These are phyloP conservation scores for Bhutanitis thaidina DNA, from an alignment of 2,888 invertebrate species.

Conservation along the genomic window DNA sequence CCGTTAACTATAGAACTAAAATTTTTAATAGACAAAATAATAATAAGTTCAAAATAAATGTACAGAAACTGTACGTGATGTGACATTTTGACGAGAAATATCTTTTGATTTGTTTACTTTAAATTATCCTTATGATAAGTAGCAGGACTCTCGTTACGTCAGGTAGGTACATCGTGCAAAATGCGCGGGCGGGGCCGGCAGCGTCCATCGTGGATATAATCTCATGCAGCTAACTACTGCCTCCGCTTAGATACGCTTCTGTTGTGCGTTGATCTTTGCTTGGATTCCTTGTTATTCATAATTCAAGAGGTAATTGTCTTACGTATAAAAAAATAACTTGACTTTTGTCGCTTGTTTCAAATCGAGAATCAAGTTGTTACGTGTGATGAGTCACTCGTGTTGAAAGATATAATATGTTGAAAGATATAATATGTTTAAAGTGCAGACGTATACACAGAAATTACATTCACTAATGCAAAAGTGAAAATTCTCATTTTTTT, in stretches of 20 bases:
- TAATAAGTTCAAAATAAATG: too few relatives aligned
- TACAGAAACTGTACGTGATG: too few relatives aligned
- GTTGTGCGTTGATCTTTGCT: constrained; percentile 4
- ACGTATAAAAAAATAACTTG: neutral
- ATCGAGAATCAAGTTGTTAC: too few relatives aligned
- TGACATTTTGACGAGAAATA: neutral
- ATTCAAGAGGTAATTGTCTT: neutral
- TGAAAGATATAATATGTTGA: too few relatives aligned
- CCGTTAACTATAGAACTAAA: too few relatives aligned
- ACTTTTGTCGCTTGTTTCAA: neutral
- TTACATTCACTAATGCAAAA: too few relatives aligned
- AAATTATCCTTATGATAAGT: neutral
- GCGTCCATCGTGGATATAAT: neutral
- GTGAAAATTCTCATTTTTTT: too few relatives aligned
- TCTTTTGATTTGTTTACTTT: neutral
- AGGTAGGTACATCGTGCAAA: neutral
- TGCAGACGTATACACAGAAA: too few relatives aligned
- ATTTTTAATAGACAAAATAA: too few relatives aligned
- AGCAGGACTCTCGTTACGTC: neutral
- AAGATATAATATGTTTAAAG: too few relatives aligned
- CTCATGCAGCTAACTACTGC: neutral
- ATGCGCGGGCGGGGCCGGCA: neutral
- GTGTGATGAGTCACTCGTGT: too few relatives aligned
- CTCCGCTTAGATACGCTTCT: constrained; percentile 1
- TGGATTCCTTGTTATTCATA: constrained; percentile 1